Evolutionary conservation across 2,797 vertebrate genomes (phyloP), one percentile per base, ranked within the genome.

Genomic region (Margarornis squamiger): DNA sequence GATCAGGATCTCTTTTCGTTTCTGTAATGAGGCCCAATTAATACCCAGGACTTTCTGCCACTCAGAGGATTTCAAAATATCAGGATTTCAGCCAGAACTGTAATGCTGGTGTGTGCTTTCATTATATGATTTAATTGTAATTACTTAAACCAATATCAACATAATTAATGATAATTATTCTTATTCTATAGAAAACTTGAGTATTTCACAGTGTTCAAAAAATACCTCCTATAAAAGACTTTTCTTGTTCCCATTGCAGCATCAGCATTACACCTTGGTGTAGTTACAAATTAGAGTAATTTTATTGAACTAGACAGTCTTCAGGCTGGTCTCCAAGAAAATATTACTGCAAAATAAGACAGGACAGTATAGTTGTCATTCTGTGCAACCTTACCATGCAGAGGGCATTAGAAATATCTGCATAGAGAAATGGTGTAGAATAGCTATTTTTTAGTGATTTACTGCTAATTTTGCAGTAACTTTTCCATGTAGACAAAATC

Each of bases 11-110:
- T 89, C 49, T 88, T 88, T 86, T 93, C 76, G 66, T 83, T 92
- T 87, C 92, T 82, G 27, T 94, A 95, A 93, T 79, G 68, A 96
- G 79, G 27, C 41, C 54, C 26, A 90, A 94, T 93, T 97, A 96
- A 97, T 94, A 88, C 62, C 68, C 68, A 93, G 72, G 77, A 78
- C 58, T 90, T 93, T 86, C 65, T 91, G 54, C 49, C 48, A 84
- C 66, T 89, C 75, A 65, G 57, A 92, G 52, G 58, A 86, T 95
- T 95, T 96, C 29, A 95, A 80, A 96, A 80, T 86, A 92, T 22
- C 38, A 86, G 76, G 43, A 79, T 74, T 92, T 70, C 75, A 88
- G 78, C 87, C 91, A 96, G 74, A 96, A 88, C 12, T 86, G 57
- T 68, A 82, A 79, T 39, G 49, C 34, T 92, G 92, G 78, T 92